A percentile compares a stretch with the other conserved stretches of the same genome.
These are phyloP conservation scores for Clostera curtula DNA, from an alignment of 2,888 invertebrate species.

Conservation along the genomic window DNA sequence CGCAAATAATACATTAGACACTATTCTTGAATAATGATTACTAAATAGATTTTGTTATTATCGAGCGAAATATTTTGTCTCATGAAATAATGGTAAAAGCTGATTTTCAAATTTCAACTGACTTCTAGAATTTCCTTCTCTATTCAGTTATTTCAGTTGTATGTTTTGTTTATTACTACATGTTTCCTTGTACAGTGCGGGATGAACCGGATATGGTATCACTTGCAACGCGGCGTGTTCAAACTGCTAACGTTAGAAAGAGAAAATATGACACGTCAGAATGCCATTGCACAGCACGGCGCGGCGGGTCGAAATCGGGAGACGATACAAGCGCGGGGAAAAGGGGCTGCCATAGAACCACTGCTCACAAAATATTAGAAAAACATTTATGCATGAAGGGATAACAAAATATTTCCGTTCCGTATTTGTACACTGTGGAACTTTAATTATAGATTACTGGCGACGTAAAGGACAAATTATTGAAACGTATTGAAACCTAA, in stretches of 20 bases:
- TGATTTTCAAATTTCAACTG: slow-evolving; percentile 11
- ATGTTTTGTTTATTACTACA: too few relatives aligned
- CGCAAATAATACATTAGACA: too few relatives aligned
- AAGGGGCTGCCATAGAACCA: slow-evolving; percentile 38
- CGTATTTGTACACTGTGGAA: slow-evolving; percentile 47
- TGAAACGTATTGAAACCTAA: slow-evolving; percentile 38
- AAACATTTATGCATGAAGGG: slow-evolving; percentile 70
- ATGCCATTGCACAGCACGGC: slow-evolving; percentile 39
- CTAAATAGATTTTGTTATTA: slow-evolving; percentile 23
- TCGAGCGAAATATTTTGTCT: slow-evolving; percentile 12
- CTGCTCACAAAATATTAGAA: slow-evolving; percentile 60
- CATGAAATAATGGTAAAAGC: slow-evolving; percentile 7
- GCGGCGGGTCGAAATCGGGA: slow-evolving; percentile 22
- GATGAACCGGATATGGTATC: slow-evolving; percentile 24
- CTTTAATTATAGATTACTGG: slow-evolving; percentile 38
- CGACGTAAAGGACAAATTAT: slow-evolving; percentile 48
- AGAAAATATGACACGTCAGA: slow-evolving; percentile 36
- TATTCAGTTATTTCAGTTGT: too few relatives aligned
- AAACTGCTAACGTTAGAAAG: slow-evolving; percentile 44
- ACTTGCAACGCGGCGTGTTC: slow-evolving; percentile 23
- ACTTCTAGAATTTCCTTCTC: too few relatives aligned
- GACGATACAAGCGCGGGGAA: slow-evolving; percentile 20
- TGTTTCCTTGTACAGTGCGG: slow-evolving; percentile 16
- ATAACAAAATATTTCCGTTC: slow-evolving; percentile 58
- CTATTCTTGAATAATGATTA: too few relatives aligned